Evolutionary conservation across 2,888 invertebrate species (phyloP).

Genomic region (Anthrax anthrax): DNA sequence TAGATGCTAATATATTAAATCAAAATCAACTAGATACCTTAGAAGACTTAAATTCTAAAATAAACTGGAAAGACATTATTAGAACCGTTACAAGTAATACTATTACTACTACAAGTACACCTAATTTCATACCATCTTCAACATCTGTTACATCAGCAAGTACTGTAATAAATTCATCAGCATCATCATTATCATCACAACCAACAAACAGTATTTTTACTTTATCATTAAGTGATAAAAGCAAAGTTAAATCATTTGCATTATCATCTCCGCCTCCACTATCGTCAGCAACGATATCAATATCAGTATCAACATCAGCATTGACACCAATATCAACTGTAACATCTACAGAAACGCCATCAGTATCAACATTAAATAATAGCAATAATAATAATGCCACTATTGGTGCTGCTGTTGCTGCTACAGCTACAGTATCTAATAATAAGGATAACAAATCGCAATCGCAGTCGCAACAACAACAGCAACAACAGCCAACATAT

Average conservation of each 20-base stretch:
- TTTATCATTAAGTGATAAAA: conserved; percentile 7
- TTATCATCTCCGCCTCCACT: conserved; percentile 8
- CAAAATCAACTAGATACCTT: no score
- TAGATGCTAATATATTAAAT: no score
- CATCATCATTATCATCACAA: not conserved
- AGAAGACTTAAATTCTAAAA: no score
- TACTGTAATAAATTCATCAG: not conserved
- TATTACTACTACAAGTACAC: no score
- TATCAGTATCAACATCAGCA: conserved; percentile 12
- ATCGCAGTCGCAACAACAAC: conserved; percentile 18
- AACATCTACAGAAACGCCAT: no score
- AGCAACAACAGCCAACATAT: conserved; percentile 19
- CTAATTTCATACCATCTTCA: no score
- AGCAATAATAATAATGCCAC: conserved; percentile 4
- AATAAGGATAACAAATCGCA: conserved; percentile 8
- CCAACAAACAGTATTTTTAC: conserved; percentile 9
- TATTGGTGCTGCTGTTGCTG: conserved; percentile 12
- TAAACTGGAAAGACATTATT: no score
- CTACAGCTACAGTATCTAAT: conserved; percentile 14
- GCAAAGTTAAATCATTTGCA: conserved; percentile 3
- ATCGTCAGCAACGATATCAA: not conserved
- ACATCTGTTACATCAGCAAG: no score
- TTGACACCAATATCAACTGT: not conserved
- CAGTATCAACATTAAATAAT: no score
- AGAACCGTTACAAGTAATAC: no score